Evolutionary conservation across 2,797 vertebrate genomes (phyloP).

Genomic region (Todus mexicanus): DNA sequence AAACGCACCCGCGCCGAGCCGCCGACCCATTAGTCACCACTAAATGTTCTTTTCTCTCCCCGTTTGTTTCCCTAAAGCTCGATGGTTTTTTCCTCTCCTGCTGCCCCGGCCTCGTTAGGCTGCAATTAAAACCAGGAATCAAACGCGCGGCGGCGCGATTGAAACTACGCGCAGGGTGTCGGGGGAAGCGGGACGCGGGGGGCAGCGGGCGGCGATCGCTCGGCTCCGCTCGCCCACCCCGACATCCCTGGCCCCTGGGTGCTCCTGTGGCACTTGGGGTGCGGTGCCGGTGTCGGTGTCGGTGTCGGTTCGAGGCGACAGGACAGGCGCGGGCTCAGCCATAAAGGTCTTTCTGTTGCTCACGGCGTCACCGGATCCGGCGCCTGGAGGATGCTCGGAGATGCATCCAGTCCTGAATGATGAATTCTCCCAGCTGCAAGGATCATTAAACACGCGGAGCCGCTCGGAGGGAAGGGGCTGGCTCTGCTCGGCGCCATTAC

Average conservation of each 20-base stretch:
- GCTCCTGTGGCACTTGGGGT: rapidly evolving
- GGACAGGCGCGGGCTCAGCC: rapidly evolving
- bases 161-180: neutral
- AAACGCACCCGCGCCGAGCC: neutral
- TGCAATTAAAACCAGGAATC: conserved; percentile 50
- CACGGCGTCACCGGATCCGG: neutral
- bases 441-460: neutral
- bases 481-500: neutral
- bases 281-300: rapidly evolving
- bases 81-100: conserved; percentile 43
- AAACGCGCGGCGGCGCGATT: neutral
- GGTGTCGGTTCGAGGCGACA: rapidly evolving
- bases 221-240: neutral
- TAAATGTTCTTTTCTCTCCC: conserved; percentile 45
- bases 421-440: neutral
- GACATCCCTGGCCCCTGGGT: rapidly evolving
- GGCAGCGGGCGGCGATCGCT: neutral
- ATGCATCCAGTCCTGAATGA: neutral
- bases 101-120: conserved; percentile 34
- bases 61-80: conserved; percentile 15
- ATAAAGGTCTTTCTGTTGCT: neutral
- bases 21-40: conserved; percentile 4
- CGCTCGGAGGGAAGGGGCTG: neutral
- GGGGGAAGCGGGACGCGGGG: neutral
- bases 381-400: neutral